Base-by-base conservation (phyloP, 2,797 vertebrate genomes). In the Leucoraja ocellata region DNA sequence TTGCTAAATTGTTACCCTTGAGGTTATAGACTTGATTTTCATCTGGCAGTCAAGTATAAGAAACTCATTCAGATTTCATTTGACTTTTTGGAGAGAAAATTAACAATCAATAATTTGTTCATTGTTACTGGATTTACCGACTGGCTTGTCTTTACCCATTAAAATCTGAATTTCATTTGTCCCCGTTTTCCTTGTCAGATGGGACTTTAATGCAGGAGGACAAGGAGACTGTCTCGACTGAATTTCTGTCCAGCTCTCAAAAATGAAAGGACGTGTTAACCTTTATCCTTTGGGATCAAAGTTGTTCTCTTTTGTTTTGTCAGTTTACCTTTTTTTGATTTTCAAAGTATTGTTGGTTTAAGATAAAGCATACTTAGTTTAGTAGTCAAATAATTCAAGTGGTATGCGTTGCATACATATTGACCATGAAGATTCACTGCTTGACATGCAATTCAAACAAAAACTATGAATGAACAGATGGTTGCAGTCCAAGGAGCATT, bases 21-120 rank as follows among this genome's bases (percentile, higher is more conserved):
- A 54, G 90, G 90, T 92, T 92, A 74, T 92, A 74, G 68, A 74
- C 68, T 28, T 92, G 71, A 92, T 92, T 54, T 92, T 92, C 90
- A 92, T 73, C 71, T 74, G 54, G 3, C 71, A 92, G 71, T 92
- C 10, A 58, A 28, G 71, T 65, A 88, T 32, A 68, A 88, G 84
- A n/a, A 88, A 88, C 71, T 92, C 90, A 76, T 92, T 92, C 90
- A 92, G 39, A 74, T 92, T 54, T 76, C 36, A n/a, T 9, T 74
- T 92, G 71, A 92, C 71, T 54, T 10, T 91, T 74, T 11, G 23
- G 46, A 10, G 71, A 28, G 68, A 92, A 76, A 54, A 46, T 88
- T 74, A 11, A 74, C 68, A 92, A 92, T 92, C 71, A 92, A 73
- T 92, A 92, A 92, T 73, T 76, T 73, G 65, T 76, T 54, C 71